Conservation (phyloP, 2,888 invertebrate genomes). For the Mythimna vitellina region DNA sequence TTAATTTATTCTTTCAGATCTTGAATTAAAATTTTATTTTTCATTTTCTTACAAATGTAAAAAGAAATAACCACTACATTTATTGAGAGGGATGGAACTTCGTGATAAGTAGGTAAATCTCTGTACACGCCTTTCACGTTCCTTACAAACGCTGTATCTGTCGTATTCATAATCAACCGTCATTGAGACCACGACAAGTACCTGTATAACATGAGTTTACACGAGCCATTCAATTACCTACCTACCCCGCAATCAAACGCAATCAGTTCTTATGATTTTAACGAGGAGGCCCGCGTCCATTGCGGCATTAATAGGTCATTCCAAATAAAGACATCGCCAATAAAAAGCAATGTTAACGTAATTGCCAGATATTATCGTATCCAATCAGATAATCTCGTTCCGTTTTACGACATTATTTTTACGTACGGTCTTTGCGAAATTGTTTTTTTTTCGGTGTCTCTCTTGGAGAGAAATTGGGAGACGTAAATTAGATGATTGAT, state of each 20-base stretch:
- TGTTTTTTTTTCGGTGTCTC: slow-evolving; percentile 49
- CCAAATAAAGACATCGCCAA: slow-evolving; percentile 63
- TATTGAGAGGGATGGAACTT: no score
- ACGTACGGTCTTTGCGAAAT: slow-evolving; percentile 58
- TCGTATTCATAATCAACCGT: slow-evolving; percentile 15
- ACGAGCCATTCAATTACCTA: slow-evolving; percentile 45
- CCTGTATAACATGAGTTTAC: slow-evolving; percentile 17
- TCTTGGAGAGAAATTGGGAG: slow-evolving; percentile 16
- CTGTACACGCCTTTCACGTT: not conserved
- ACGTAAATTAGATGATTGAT: slow-evolving; percentile 34
- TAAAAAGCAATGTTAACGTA: slow-evolving; percentile 64
- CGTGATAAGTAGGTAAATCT: no score
- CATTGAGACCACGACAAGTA: slow-evolving; percentile 20
- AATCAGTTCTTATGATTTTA: slow-evolving; percentile 64
- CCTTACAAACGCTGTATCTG: not conserved
- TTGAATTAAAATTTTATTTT: not conserved
- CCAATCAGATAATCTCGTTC: slow-evolving; percentile 65
- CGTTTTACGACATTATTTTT: slow-evolving; percentile 65
- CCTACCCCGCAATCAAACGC: slow-evolving; percentile 50
- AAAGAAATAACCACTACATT: not conserved
- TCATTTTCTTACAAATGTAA: not conserved
- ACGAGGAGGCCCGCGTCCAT: slow-evolving; percentile 52
- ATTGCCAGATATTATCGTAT: slow-evolving; percentile 61
- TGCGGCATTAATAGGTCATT: slow-evolving; percentile 59
- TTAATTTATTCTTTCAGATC: no score